Percentiles rank a stretch among this genome's conserved stretches.
These are phyloP conservation scores for Erannis defoliaria DNA, from an alignment of 2,888 invertebrate genomes.

Conservation along the genomic window DNA sequence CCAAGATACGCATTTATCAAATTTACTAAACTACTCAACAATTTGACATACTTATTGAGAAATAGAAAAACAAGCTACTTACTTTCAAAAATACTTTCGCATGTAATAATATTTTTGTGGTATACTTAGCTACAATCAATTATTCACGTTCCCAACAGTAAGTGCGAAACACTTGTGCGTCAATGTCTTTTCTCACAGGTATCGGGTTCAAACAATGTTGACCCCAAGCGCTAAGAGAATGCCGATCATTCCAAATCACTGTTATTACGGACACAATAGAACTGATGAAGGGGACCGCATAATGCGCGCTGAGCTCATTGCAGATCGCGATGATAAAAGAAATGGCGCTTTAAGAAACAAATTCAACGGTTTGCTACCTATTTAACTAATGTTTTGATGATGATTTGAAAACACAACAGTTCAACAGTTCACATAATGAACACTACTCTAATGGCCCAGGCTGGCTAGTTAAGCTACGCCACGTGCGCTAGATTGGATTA, in stretches of 20 bases:
- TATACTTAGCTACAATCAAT: not conserved
- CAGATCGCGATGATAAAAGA: conserved; percentile 47
- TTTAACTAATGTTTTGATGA: not conserved
- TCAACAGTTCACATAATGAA: too few species aligned
- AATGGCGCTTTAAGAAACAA: conserved; percentile 32
- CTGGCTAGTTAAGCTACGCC: too few species aligned
- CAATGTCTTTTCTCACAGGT: conserved; percentile 83
- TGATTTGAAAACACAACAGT: too few species aligned
- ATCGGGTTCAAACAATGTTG: conserved; percentile 72
- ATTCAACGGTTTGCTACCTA: conserved; percentile 5
- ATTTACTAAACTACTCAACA: too few species aligned
- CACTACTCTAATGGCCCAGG: too few species aligned
- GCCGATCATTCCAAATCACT: conserved; percentile 76
- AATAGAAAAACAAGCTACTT: too few species aligned
- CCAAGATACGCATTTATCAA: too few species aligned
- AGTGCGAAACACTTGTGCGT: conserved; percentile 49
- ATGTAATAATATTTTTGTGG: too few species aligned
- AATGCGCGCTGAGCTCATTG: conserved; percentile 44
- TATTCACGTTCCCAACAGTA: conserved; percentile 17
- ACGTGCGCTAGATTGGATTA: too few species aligned
- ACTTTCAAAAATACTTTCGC: too few species aligned
- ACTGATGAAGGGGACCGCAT: conserved; percentile 61
- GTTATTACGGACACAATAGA: conserved; percentile 76
- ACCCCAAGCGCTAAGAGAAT: conserved; percentile 73
- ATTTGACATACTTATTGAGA: too few species aligned